Evolutionary conservation across 2,888 invertebrate genomes (phyloP), one percentile per base, ranked within the genome.

Genomic region (Cristatella mucedo): DNA sequence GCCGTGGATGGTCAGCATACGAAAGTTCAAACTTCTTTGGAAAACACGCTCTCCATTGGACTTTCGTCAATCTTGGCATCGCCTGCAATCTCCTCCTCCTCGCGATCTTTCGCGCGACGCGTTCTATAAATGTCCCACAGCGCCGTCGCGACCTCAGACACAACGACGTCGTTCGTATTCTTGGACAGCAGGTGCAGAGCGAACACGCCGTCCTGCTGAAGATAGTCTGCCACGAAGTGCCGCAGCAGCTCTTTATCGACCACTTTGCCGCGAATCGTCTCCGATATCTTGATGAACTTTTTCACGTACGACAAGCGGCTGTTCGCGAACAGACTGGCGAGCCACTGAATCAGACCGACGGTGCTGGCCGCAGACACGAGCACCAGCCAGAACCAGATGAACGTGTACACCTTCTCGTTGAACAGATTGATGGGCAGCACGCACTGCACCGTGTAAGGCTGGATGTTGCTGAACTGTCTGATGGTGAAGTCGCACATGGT

Each of bases 331-430:
- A 44, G 33, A 1, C 42, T 33, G 40, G 41, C 29, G 4, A 62
- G 47, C 63, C 63, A 63, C 24, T 53, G 46, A 11, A 56, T 45
- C 29, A 63, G 52, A 43, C 55, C 56, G 45, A 56, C 51, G 37
- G 56, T 51, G 4, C 59, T 57, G 38, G 59, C 46, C n/a, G 53
- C 42, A 29, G 56, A 49, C n/a, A 59, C 56, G 38, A 63, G 56
- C 5, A 61, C 56, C 16, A 63, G 49, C 63, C 63, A 63, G 49
- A 62, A 62, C 63, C 63, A 63, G 32, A 63, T 47, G 46, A 63
- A 63, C 34, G 62, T 57, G 53, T 59, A 63, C 32, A 63, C 62
- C 48, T 63, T 63, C 49, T 61, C 61, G 47, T 59, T 61, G 43
- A 49, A 49, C 22, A 48, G 46, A 39, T 48, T 48, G 33, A 48